phyloP scores from a whole-genome alignment of 2,888 invertebrate species.

The Sceliomorpha sp. region DNA sequence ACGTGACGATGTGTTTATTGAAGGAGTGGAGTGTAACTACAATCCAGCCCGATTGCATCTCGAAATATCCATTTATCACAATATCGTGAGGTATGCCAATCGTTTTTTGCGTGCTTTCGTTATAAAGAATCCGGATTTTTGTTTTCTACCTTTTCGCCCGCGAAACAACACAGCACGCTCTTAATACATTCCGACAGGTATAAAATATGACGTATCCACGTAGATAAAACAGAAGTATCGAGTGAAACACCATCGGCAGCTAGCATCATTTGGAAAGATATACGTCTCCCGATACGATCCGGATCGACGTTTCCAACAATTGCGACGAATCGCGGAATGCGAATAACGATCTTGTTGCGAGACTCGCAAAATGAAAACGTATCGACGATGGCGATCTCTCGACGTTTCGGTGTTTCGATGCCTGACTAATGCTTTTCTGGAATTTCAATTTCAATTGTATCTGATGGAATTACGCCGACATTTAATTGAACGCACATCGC shows the following conservation, averaged over 20 bases:
- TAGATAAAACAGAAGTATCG: slow-evolving; percentile 43
- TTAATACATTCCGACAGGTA: slow-evolving; percentile 20
- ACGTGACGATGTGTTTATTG: too few species aligned
- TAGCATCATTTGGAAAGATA: slow-evolving; percentile 53
- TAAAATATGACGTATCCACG: slow-evolving; percentile 38
- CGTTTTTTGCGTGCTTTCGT: too few species aligned
- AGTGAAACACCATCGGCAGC: slow-evolving; percentile 43
- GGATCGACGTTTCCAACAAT: slow-evolving; percentile 50
- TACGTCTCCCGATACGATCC: slow-evolving; percentile 53
- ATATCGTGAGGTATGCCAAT: too few species aligned
- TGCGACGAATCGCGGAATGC: slow-evolving; percentile 52
- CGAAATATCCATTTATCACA: too few species aligned
- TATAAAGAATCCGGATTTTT: too few species aligned
- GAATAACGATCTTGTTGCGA: slow-evolving; percentile 52
- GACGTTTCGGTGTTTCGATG: slow-evolving; percentile 49
- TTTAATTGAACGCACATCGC: slow-evolving; percentile 39
- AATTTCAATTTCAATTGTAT: slow-evolving; percentile 56
- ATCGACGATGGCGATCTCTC: slow-evolving; percentile 52
- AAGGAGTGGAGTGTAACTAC: too few species aligned
- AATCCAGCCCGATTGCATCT: too few species aligned
- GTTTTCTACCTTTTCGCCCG: too few species aligned
- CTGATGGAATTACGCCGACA: slow-evolving; percentile 47
- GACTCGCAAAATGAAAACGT: slow-evolving; percentile 52
- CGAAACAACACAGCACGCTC: neutral
- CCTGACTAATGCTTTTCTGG: slow-evolving; percentile 56